Conservation (phyloP, 2,888 invertebrate species). For the Beris chalybata region DNA sequence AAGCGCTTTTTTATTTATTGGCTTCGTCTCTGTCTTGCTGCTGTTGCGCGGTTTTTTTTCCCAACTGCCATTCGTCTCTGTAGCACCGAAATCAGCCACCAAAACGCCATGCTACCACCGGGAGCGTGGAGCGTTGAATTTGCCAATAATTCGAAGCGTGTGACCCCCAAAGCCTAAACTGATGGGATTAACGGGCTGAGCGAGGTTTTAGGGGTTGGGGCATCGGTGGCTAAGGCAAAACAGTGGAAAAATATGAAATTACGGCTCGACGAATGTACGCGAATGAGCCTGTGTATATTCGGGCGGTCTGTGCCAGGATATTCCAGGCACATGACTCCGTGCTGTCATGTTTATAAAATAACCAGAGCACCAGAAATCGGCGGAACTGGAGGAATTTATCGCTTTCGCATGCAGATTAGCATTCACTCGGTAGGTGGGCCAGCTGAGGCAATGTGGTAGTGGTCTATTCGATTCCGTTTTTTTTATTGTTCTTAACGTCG, state of each 20-base stretch:
- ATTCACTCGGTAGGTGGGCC: no score
- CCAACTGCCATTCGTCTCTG: constrained; percentile 12
- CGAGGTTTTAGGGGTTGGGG: constrained; percentile 28
- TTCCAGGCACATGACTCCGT: constrained; percentile 35
- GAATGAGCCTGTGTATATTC: background rate
- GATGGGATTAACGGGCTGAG: constrained; percentile 25
- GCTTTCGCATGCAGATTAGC: constrained; percentile 38
- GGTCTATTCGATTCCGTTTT: no score
- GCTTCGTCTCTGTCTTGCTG: constrained; percentile 19
- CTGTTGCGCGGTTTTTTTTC: constrained; percentile 16
- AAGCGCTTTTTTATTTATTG: constrained; percentile 30
- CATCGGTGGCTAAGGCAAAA: constrained; percentile 24
- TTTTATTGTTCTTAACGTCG: no score
- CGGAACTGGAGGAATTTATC: constrained; percentile 37
- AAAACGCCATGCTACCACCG: constrained; percentile 2
- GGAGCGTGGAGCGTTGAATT: background rate
- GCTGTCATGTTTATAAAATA: constrained; percentile 38
- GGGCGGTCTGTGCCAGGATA: constrained; percentile 31
- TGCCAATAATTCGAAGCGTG: constrained; percentile 6
- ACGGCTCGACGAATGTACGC: background rate
- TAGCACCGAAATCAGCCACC: constrained; percentile 21
- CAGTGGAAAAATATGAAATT: constrained; percentile 37
- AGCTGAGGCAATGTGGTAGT: no score
- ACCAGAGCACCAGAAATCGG: constrained; percentile 35
- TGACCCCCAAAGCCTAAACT: constrained; percentile 9